Base-by-base conservation (phyloP, 35 echinoderm and acorn worm species). In the Patiria miniata region DNA sequence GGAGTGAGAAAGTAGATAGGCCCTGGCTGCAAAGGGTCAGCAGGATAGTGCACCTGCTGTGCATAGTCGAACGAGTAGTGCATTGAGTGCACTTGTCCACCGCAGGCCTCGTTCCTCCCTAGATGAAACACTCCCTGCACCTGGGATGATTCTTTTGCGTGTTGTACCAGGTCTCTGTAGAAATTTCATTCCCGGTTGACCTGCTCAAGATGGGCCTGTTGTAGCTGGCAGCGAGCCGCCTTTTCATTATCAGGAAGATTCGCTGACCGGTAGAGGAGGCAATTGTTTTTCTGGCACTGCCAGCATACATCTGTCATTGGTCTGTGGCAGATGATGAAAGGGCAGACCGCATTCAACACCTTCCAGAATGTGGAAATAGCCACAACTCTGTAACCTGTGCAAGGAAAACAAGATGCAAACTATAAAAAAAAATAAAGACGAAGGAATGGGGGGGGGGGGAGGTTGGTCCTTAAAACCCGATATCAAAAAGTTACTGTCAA, bases 21-120 rank as follows among this genome's bases (percentile, higher is more conserved):
- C 17, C 91, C 91, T 37, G 79, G 91, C 61, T 93, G 91, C 26
- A 84, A 17, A 1, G 91, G 86, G 47, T 93, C 68, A 30, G 19
- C 54, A 2, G 91, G 91, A 40, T 77, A 93, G 39, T 93, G 91
- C 7, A 88, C 86, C 56, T 93, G 91, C 61, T 93, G 91, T 1
- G 86, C 82, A 56, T 53, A 86, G 51, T 85, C 79, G 52, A 93
- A 93, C n/a, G 22, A 36, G 57, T 73, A 85, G 83, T 85, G 83
- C 83, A 68, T 85, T n/a, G n/a, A n/a, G 44, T 5, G 8, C 16
- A n/a, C 29, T 10, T 12, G 10, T 81, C 79, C 15, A 39, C 8
- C 17, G 1, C 32, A 39, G 79, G 21, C 23, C 42, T 9, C 12
- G 38, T 1, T 39, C 8, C 14, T 33, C 37, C 79, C 79, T 12